phyloP scores from a whole-genome alignment of 2,888 invertebrate species.

The Yponomeuta sedellus region DNA sequence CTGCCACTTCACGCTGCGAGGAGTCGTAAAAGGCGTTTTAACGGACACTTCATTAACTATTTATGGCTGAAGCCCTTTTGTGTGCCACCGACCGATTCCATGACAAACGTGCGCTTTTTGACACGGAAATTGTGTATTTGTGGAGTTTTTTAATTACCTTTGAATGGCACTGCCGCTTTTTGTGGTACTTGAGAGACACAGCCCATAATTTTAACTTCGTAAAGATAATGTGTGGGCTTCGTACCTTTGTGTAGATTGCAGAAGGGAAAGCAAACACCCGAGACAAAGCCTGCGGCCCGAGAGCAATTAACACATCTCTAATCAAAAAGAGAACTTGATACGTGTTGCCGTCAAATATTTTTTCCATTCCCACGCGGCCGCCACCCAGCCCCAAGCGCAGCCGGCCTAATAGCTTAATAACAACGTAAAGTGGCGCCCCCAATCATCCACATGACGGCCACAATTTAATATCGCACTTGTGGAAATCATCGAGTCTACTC shows the following conservation, averaged over 20 bases:
- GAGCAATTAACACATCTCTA: conserved; percentile 23
- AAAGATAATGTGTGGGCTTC: neutral
- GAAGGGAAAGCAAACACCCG: neutral
- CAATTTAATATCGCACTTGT: conserved; percentile 12
- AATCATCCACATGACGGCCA: conserved; percentile 9
- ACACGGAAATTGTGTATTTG: conserved; percentile 3
- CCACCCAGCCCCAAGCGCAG: conserved; percentile 12
- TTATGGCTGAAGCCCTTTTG: conserved; percentile 44
- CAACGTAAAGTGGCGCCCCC: conserved; percentile 23
- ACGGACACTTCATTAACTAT: conserved; percentile 52
- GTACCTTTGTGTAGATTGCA: neutral
- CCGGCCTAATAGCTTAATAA: conserved; percentile 26
- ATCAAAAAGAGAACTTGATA: conserved; percentile 9
- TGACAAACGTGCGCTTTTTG: conserved; percentile 13
- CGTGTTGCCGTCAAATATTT: conserved; percentile 11
- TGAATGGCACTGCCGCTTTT: neutral
- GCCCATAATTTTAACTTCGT: neutral
- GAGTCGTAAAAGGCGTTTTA: conserved; percentile 30
- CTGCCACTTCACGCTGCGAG: conserved; percentile 34
- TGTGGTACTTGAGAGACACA: neutral
- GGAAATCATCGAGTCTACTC: neutral
- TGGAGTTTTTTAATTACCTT: conserved; percentile 4
- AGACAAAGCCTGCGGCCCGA: neutral
- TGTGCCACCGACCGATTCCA: conserved; percentile 26
- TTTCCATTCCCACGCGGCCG: conserved; percentile 24